Conservation (phyloP, 2,797 vertebrate species). For the Urosaurus nigricauda region DNA sequence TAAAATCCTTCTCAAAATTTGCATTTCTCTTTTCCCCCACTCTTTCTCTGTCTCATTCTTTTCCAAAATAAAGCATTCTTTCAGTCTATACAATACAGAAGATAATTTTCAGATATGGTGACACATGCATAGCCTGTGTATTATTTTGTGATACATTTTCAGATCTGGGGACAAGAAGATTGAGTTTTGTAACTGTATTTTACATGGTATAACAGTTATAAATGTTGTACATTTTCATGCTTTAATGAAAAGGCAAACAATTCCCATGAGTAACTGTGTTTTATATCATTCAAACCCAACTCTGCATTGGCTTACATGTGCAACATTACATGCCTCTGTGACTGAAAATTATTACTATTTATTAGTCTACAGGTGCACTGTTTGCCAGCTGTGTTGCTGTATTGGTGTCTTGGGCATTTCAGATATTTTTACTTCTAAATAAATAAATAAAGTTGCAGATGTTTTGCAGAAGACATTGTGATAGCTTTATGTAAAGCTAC, state of each 20-base stretch:
- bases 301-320: not conserved
- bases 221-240: not conserved
- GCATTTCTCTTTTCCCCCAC: not conserved
- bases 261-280: not conserved
- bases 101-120: not conserved
- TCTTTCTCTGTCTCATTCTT: not conserved
- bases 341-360: not conserved
- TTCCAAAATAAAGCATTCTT: not conserved
- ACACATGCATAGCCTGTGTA: not conserved
- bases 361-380: not conserved
- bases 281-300: not conserved
- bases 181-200: not conserved
- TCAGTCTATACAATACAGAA: not conserved
- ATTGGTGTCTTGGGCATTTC: slow-evolving; percentile 40
- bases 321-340: not conserved
- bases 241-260: not conserved
- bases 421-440: not conserved
- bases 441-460: slow-evolving; percentile 11
- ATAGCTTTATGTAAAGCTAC: slow-evolving; percentile 21
- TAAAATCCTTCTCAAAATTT: not conserved
- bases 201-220: not conserved
- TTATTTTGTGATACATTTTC: not conserved
- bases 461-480: not conserved
- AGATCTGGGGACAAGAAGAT: too few species aligned
- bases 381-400: not conserved